These are phyloP conservation scores for Dysmachus trigonus DNA, from an alignment of 2,888 invertebrate species.

Conservation along the genomic window DNA sequence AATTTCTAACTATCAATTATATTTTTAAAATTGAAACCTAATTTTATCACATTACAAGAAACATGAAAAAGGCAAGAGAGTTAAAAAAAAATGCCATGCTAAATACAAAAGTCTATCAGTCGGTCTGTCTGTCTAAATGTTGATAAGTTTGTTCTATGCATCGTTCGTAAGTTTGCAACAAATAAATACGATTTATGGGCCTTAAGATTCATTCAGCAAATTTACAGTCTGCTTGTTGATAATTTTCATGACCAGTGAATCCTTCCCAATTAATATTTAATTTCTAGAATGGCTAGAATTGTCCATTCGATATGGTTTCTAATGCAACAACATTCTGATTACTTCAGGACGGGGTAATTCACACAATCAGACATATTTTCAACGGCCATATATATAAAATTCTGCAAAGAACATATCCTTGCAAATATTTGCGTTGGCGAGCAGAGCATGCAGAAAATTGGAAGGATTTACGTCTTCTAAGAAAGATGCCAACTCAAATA, in stretches of 20 bases:
- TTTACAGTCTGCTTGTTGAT: not conserved
- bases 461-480: constrained; percentile 18
- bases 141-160: too few species aligned
- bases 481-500: constrained; percentile 27
- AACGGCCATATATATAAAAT: not conserved
- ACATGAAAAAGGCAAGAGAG: too few species aligned
- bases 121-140: too few species aligned
- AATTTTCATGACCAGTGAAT: not conserved
- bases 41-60: too few species aligned
- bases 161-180: not conserved
- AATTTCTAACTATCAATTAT: too few species aligned
- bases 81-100: too few species aligned
- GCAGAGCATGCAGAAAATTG: not conserved
- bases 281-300: not conserved
- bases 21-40: too few species aligned
- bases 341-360: not conserved
- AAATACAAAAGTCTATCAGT: too few species aligned
- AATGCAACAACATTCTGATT: not conserved
- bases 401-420: not conserved
- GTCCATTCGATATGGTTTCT: not conserved
- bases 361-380: not conserved
- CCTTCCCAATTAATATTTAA: not conserved
- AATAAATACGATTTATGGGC: not conserved
- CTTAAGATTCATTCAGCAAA: not conserved
- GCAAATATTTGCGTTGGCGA: not conserved